phyloP scores from a whole-genome alignment of 1,140 invertebrate genomes.

The Drosophila guanche region DNA sequence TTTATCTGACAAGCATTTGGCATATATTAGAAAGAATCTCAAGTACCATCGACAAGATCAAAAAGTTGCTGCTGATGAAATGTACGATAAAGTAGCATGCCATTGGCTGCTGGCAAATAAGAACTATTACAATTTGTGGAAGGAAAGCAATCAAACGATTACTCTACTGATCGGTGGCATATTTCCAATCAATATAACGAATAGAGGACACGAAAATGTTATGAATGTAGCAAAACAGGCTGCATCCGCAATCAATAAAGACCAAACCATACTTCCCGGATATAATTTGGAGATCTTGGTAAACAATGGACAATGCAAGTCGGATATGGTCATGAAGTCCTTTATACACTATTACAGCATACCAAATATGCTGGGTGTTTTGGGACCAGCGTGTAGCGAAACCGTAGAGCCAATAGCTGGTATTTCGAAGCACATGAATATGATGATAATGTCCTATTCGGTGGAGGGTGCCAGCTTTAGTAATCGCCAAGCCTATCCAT shows the following conservation, averaged over 20 bases:
- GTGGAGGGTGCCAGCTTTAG: constrained; percentile 90
- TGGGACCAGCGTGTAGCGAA: constrained; percentile 94
- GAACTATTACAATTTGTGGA: constrained; percentile 85
- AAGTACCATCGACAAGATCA: background rate
- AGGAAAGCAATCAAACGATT: constrained; percentile 84
- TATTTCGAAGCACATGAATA: constrained; percentile 91
- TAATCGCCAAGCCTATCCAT: constrained; percentile 90
- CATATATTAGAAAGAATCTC: constrained; percentile 25
- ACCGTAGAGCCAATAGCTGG: constrained; percentile 92
- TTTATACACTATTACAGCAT: constrained; percentile 89
- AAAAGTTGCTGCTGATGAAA: background rate
- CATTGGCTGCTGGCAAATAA: constrained; percentile 87
- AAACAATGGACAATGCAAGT: constrained; percentile 89
- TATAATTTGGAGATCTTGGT: constrained; percentile 87
- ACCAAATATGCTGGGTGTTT: constrained; percentile 87
- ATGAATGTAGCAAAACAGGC: constrained; percentile 88
- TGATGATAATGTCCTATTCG: constrained; percentile 91
- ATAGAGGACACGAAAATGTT: constrained; percentile 87
- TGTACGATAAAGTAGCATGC: constrained; percentile 87
- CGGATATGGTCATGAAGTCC: constrained; percentile 90
- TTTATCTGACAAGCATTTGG: constrained; percentile 22
- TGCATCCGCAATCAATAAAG: constrained; percentile 87
- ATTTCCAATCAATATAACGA: constrained; percentile 87
- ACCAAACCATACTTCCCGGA: constrained; percentile 86
- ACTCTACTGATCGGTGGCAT: constrained; percentile 90